phyloP scores from a whole-genome alignment of 1,140 invertebrate genomes.

The Drosophila repletoides region DNA sequence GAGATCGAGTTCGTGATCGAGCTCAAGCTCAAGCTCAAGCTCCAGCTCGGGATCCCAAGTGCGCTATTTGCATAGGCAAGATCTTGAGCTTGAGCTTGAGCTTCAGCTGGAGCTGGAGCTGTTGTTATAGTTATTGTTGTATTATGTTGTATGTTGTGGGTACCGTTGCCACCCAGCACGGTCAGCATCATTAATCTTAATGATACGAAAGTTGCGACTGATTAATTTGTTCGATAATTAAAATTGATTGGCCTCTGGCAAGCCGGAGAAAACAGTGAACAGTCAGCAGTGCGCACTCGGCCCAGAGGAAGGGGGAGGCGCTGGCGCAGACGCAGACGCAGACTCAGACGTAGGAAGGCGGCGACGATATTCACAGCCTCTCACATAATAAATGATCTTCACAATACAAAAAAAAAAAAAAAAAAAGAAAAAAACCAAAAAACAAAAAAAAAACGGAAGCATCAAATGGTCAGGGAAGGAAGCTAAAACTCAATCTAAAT shows the following conservation, averaged over 20 bases:
- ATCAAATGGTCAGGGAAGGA: constrained; percentile 35
- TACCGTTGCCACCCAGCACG: constrained; percentile 62
- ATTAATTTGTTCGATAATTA: constrained; percentile 80
- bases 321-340: neutral
- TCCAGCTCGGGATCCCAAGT: constrained; percentile 8
- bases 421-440: neutral
- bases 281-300: constrained; percentile 6
- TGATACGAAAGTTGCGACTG: constrained; percentile 76
- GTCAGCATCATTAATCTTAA: constrained; percentile 75
- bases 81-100: constrained; percentile 20
- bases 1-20: constrained; percentile 51
- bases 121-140: constrained; percentile 3
- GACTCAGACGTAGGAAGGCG: neutral
- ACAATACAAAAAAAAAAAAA: constrained; percentile 21
- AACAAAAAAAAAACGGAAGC: constrained; percentile 58
- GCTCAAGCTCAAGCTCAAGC: constrained; percentile 41
- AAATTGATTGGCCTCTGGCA: constrained; percentile 63
- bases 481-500: constrained; percentile 33
- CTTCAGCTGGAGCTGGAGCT: constrained; percentile 5
- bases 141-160: constrained; percentile 1
- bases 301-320: too few species aligned
- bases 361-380: constrained; percentile 44
- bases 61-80: constrained; percentile 32
- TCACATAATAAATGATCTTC: constrained; percentile 56
- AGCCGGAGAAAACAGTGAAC: constrained; percentile 24